Percentiles rank a stretch among this genome's conserved stretches.
Evolutionary conservation across 2,113 vertebrate genomes (phyloP).

Genomic region (Spheniscus mendiculus): DNA sequence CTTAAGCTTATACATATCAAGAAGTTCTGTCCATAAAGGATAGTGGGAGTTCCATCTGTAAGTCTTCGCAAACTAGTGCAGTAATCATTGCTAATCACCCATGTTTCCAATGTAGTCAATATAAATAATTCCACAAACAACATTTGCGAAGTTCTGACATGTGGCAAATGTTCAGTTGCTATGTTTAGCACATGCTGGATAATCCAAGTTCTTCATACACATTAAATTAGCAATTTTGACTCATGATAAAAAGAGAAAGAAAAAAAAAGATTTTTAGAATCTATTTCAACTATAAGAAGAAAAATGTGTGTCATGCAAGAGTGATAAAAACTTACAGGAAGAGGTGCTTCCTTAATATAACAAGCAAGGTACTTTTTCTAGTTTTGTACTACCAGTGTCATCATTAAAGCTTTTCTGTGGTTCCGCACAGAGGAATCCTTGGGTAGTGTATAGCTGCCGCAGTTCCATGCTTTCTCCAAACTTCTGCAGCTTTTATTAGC

Average conservation of each 20-base stretch:
- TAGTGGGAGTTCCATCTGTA: conserved; percentile 61
- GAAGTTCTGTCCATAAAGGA: conserved; percentile 26
- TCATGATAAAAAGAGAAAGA: conserved; percentile 1
- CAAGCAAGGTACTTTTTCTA: not conserved
- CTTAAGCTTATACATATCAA: not conserved
- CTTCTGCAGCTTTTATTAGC: not conserved
- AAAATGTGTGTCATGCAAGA: not conserved
- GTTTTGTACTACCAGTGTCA: not conserved
- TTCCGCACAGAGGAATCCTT: not conserved
- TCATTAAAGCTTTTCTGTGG: not conserved
- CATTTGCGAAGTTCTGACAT: conserved; percentile 55
- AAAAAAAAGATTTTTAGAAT: not conserved
- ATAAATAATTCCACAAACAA: conserved; percentile 64
- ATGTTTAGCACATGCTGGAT: conserved; percentile 54
- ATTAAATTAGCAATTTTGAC: conserved; percentile 58
- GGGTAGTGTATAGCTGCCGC: not conserved
- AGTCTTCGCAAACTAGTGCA: not conserved
- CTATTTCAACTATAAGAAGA: not conserved
- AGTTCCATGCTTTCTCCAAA: not conserved
- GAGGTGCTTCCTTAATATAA: not conserved
- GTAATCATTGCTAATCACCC: conserved; percentile 31
- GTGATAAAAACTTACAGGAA: not conserved
- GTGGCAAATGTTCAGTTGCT: conserved; percentile 45
- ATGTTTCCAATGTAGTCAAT: conserved; percentile 41
- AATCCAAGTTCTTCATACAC: conserved; percentile 23